phyloP scores from a whole-genome alignment of 2,797 vertebrate species.

The Hippopotamyrus pictus region DNA sequence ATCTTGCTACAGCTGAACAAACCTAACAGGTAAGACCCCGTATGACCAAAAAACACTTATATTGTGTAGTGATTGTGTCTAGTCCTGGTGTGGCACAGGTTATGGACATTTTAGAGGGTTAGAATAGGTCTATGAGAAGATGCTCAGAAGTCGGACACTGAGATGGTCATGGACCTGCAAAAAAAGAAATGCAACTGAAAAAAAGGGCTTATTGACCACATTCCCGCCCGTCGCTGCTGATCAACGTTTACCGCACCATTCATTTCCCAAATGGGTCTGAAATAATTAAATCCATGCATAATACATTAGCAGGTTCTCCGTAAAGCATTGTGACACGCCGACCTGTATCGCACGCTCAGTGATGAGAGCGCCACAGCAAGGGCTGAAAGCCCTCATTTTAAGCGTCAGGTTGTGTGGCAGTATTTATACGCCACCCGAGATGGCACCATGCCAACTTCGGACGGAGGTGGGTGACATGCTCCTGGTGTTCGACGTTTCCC shows the following conservation, averaged over 20 bases:
- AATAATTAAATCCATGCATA: conserved; percentile 33
- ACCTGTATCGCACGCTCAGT: background rate
- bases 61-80: background rate
- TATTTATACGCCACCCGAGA: background rate
- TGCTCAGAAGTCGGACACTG: background rate
- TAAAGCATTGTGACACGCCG: background rate
- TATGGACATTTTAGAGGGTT: background rate
- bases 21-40: background rate
- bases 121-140: background rate
- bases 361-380: background rate
- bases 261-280: conserved; percentile 36
- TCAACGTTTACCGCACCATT: conserved; percentile 42
- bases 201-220: conserved; percentile 25
- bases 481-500: background rate
- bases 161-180: background rate
- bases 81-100: background rate
- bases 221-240: conserved; percentile 30
- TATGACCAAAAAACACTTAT: background rate
- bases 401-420: too few species aligned
- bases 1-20: background rate
- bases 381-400: background rate
- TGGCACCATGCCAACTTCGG: background rate
- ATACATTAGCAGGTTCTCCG: conserved; percentile 8
- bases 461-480: background rate
- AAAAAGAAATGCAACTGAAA: background rate